These are phyloP conservation scores for Sinotaia quadrata DNA, from an alignment of 2,888 invertebrate genomes.

Conservation along the genomic window DNA sequence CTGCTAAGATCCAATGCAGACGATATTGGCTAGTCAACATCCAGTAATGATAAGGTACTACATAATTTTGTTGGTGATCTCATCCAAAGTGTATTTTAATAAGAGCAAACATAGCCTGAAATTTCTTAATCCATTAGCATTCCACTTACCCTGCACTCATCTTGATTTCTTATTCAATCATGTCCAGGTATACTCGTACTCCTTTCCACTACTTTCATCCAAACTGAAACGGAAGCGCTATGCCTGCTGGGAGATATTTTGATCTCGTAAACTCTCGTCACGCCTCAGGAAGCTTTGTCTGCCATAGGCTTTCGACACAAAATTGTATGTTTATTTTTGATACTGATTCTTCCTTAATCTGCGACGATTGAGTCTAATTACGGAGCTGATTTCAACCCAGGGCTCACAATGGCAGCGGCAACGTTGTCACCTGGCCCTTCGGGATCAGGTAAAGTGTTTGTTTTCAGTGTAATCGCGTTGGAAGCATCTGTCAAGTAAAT, in stretches of 20 bases:
- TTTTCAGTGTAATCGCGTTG: conserved; percentile 41
- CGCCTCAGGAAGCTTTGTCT: conserved; percentile 30
- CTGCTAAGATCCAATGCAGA: no score
- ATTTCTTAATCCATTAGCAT: no score
- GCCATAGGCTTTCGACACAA: conserved; percentile 21
- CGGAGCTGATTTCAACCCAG: conserved; percentile 27
- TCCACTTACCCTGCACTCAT: conserved; percentile 32
- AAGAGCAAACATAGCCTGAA: no score
- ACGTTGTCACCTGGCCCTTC: conserved; percentile 63
- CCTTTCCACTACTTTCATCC: conserved; percentile 2
- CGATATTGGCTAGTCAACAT: no score
- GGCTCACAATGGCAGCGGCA: conserved; percentile 46
- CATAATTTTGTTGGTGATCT: no score
- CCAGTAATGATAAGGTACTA: no score
- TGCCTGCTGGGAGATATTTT: conserved; percentile 23
- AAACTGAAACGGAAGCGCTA: conserved; percentile 27
- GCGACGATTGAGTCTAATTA: conserved; percentile 28
- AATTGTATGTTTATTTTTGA: conserved; percentile 18
- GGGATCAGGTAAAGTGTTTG: conserved; percentile 49
- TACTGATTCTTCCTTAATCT: conserved; percentile 7
- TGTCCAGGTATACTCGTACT: background rate
- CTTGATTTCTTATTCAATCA: conserved; percentile 19
- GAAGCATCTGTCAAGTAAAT: conserved; percentile 54
- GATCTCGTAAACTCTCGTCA: conserved; percentile 33
- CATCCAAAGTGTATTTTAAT: no score